These are phyloP conservation scores for Callinectes sapidus DNA, from an alignment of 2,888 invertebrate species.

Conservation along the genomic window DNA sequence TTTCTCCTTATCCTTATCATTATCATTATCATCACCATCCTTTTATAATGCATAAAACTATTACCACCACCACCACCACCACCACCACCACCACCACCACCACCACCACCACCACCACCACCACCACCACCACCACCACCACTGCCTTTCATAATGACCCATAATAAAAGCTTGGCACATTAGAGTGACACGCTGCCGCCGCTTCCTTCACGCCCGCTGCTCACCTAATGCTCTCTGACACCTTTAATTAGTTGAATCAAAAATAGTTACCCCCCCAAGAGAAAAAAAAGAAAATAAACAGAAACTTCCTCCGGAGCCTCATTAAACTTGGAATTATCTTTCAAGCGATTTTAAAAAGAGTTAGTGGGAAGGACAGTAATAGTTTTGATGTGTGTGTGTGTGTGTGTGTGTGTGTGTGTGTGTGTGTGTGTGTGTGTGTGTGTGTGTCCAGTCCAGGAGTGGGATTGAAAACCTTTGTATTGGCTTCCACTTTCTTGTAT, in stretches of 20 bases:
- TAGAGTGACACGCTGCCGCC: background rate
- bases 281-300: background rate
- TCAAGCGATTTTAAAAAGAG: background rate
- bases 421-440: background rate
- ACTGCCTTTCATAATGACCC: background rate
- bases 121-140: background rate
- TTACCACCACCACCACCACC: background rate
- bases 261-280: background rate
- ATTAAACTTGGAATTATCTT: slow-evolving; percentile 19
- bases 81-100: no score
- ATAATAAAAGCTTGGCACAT: slow-evolving; percentile 3
- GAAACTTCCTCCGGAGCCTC: background rate
- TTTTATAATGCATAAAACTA: no score
- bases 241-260: slow-evolving; percentile 16
- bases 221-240: slow-evolving; percentile 21
- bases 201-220: background rate
- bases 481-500: no score
- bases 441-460: no score
- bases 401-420: no score
- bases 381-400: background rate
- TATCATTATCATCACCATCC: background rate
- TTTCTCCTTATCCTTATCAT: background rate
- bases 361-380: background rate
- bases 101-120: background rate
- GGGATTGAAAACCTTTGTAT: no score